These are phyloP conservation scores for Halocaridina rubra DNA, from an alignment of 2,888 invertebrate genomes.

Conservation along the genomic window DNA sequence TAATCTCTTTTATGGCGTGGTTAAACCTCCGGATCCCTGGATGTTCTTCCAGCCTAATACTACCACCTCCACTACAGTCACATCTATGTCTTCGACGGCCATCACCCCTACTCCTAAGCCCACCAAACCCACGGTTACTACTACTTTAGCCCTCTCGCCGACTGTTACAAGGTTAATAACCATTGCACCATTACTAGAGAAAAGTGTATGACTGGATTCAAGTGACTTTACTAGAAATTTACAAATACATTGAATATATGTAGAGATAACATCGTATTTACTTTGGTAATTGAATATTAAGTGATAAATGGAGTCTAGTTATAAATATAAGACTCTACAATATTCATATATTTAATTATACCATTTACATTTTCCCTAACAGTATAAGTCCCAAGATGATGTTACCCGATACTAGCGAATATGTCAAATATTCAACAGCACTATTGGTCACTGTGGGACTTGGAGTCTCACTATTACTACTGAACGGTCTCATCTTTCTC, in stretches of 20 bases:
- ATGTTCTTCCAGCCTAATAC: constrained; percentile 48
- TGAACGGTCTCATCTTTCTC: constrained; percentile 58
- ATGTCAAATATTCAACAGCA: constrained; percentile 58
- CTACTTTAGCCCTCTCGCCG: constrained; percentile 57
- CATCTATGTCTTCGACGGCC: constrained; percentile 18
- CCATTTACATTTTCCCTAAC: background rate
- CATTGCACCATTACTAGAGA: too few relatives aligned
- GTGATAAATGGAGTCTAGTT: too few relatives aligned
- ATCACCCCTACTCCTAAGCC: constrained; percentile 29
- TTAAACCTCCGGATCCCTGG: constrained; percentile 58
- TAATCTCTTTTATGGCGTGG: constrained; percentile 58
- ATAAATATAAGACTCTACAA: too few relatives aligned
- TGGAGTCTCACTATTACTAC: constrained; percentile 57
- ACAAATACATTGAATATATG: background rate
- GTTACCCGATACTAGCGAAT: constrained; percentile 30
- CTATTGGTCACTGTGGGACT: constrained; percentile 57
- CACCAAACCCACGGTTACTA: constrained; percentile 47
- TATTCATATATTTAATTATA: background rate
- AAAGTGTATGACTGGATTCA: too few relatives aligned
- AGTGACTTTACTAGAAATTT: too few relatives aligned
- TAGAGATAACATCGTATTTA: too few relatives aligned
- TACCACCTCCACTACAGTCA: constrained; percentile 25
- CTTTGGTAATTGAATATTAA: too few relatives aligned
- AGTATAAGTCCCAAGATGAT: constrained; percentile 30
- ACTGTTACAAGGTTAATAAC: constrained; percentile 45